phyloP scores from a whole-genome alignment of 2,113 vertebrate genomes.

The Corythornis cristatus region DNA sequence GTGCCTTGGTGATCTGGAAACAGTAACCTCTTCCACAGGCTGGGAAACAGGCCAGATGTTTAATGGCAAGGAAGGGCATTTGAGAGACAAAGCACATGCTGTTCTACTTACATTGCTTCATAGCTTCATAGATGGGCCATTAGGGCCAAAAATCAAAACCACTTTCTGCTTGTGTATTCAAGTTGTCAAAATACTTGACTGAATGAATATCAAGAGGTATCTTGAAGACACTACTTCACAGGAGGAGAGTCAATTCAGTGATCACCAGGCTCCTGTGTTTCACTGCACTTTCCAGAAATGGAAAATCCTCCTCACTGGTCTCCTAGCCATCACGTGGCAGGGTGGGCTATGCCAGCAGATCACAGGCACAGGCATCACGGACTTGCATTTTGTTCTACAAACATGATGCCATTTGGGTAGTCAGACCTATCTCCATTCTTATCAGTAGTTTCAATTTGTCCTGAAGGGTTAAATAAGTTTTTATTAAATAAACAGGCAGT shows the following conservation, averaged over 20 bases:
- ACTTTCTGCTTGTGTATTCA: slow-evolving; percentile 5
- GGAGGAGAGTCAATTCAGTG: not conserved
- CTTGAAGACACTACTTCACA: not conserved
- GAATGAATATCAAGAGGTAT: not conserved
- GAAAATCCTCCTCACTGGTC: not conserved
- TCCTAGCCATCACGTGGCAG: not conserved
- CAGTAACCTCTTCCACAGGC: not conserved
- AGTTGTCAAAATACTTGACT: not conserved
- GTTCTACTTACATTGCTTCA: not conserved
- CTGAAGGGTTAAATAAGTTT: not conserved
- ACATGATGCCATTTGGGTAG: not conserved
- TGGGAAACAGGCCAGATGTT: not conserved
- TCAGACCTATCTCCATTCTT: not conserved
- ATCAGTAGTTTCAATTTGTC: not conserved
- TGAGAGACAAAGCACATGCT: not conserved
- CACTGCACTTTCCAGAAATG: not conserved
- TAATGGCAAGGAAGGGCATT: not conserved
- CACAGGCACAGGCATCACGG: not conserved
- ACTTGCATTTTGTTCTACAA: not conserved
- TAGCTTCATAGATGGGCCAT: not conserved
- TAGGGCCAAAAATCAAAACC: not conserved
- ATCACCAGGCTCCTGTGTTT: not conserved
- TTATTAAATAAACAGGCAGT: not conserved
- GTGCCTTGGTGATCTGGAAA: not conserved
- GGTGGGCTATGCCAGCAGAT: not conserved